Evolutionary conservation across 1,140 invertebrate species (phyloP).

Genomic region (Eriosoma lanigerum): DNA sequence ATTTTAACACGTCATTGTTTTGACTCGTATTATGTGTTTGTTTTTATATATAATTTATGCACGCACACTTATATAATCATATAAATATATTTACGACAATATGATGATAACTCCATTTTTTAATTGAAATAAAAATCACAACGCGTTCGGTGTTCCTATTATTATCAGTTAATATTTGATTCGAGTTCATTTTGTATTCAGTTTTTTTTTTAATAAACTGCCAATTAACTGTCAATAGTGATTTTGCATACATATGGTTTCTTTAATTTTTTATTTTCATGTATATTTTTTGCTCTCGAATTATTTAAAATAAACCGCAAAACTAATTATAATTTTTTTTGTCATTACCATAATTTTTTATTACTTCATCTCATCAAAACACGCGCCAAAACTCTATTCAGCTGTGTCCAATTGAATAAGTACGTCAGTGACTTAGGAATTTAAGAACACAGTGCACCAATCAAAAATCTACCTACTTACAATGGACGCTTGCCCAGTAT

Average conservation of each 20-base stretch:
- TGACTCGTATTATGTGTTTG: not conserved
- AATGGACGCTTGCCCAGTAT: conserved; percentile 31
- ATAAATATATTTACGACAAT: not conserved
- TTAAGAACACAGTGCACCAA: conserved; percentile 5
- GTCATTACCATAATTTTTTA: not conserved
- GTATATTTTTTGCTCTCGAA: not conserved
- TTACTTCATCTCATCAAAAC: not conserved
- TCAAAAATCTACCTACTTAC: conserved; percentile 15
- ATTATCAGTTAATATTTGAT: not conserved
- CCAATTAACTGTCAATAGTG: not conserved
- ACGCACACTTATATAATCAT: no score
- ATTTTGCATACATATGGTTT: not conserved
- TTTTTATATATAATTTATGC: not conserved
- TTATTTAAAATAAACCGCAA: conserved; percentile 29
- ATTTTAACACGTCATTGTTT: not conserved
- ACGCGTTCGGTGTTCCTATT: not conserved
- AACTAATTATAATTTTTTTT: conserved; percentile 46
- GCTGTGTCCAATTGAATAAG: not conserved
- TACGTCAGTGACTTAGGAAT: conserved; percentile 20
- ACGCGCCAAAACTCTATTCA: not conserved
- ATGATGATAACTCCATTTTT: not conserved
- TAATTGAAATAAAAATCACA: not conserved
- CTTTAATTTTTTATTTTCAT: conserved; percentile 13
- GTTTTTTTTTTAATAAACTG: not conserved
- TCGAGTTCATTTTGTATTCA: no score